Percentiles rank a stretch among this genome's conserved stretches.
Conservation (phyloP, 2,888 invertebrate genomes). For the Macaria liturata region DNA sequence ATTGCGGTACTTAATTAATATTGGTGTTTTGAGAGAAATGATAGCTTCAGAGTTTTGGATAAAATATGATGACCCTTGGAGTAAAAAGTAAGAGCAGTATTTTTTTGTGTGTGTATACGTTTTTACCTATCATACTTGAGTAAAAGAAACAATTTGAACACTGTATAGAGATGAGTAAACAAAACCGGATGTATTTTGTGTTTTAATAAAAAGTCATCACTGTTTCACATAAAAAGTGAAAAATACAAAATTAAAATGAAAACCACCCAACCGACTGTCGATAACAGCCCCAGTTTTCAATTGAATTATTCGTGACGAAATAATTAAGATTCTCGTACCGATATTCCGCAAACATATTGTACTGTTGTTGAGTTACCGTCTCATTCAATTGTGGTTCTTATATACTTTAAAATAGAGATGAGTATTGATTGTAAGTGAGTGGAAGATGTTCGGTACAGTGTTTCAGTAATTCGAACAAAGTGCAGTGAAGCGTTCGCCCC, state of each 20-base stretch:
- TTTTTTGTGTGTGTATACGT: too few species aligned
- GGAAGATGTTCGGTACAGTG: constrained; percentile 24
- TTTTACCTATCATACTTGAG: too few species aligned
- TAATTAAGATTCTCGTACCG: constrained; percentile 21
- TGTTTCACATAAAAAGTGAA: neutral
- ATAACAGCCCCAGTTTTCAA: constrained; percentile 12
- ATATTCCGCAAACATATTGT: constrained; percentile 12
- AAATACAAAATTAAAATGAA: neutral
- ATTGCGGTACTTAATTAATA: constrained; percentile 9
- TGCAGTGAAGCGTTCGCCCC: constrained; percentile 43
- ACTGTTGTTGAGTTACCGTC: neutral
- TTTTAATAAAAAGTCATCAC: constrained; percentile 5
- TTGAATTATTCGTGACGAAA: constrained; percentile 16
- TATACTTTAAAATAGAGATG: neutral
- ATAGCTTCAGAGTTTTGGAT: too few species aligned
- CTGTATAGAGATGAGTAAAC: too few species aligned
- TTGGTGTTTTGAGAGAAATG: neutral
- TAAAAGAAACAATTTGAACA: too few species aligned
- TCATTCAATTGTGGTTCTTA: constrained; percentile 6
- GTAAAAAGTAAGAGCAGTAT: too few species aligned
- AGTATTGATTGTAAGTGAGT: constrained; percentile 5
- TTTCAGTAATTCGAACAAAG: constrained; percentile 37
- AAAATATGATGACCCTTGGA: too few species aligned
- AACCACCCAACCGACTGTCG: neutral
- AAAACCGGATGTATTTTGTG: too few species aligned